Evolutionary conservation across 2,113 vertebrate genomes (phyloP), one percentile per base, ranked within the genome.

Genomic region (Chionodraco myersi): DNA sequence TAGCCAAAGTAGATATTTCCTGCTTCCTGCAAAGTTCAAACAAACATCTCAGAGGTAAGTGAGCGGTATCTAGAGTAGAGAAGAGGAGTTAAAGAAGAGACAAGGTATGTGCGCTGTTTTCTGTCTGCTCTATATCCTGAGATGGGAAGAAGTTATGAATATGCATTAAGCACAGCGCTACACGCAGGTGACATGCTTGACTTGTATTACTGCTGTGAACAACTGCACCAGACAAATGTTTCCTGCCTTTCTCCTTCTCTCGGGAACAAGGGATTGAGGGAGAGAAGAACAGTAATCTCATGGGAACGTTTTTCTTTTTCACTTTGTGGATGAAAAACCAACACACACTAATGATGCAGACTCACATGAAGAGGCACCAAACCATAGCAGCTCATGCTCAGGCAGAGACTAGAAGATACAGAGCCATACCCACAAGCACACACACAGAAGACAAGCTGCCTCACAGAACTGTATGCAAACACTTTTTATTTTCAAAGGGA

Each of bases 261-360:
- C 14, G 30, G 86, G 84, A 85, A 86, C 72, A 83, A 79, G 83
- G 61, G 82, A 89, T 72, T 26, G 67, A 84, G 72, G 77, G 67
- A 87, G 60, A 87, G 58, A 85, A 83, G 63, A 69, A 69, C 45
- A 70, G 66, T 26, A 67, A 58, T 93, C 93, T 91, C 93, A 26
- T 58, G 92, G 89, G 94, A 90, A 80, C 41, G 26, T 71, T 84
- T 88, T 81, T 80, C 79, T 89, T 91, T 93, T 85, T 87, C 80
- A 80, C 82, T 78, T 81, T 47, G 78, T 66, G 81, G 77, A 87
- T 89, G 86, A 92, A 93, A 92, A 93, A 92, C 84, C 72, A 90
- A 93, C 91, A 93, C 91, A 93, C 91, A 91, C 91, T 95, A 95
- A 95, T 92, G 92, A 95, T 91, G 88, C 80, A 79, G 53, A 80